Evolutionary conservation across 2,888 invertebrate species (phyloP).

Genomic region (Caenorhabditis sp.): DNA sequence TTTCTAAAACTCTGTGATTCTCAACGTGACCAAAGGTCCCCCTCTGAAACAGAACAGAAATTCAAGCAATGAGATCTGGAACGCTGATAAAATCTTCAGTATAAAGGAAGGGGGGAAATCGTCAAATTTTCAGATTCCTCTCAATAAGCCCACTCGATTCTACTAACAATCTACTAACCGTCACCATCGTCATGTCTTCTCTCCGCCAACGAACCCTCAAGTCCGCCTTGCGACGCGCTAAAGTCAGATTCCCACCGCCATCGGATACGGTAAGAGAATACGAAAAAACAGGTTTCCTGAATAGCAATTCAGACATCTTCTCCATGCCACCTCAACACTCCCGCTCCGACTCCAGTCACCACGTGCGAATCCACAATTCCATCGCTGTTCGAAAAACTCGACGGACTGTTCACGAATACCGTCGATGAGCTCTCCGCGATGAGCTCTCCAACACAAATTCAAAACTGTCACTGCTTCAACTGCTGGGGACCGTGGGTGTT

Average conservation of each 20-base stretch:
- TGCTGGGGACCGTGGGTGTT: conserved; percentile 9
- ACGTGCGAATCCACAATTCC: not conserved
- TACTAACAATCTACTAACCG: not conserved
- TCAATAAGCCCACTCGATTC: not conserved
- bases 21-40: no score
- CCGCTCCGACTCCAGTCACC: not conserved
- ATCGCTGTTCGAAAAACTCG: conserved; percentile 13
- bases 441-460: not conserved
- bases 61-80: not conserved
- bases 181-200: not conserved
- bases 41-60: not conserved
- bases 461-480: conserved; percentile 19
- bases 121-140: not conserved
- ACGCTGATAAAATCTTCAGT: not conserved
- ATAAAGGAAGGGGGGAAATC: not conserved
- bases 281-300: not conserved
- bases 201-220: not conserved
- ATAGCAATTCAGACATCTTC: not conserved
- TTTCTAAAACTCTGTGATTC: no score
- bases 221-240: not conserved
- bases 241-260: no score
- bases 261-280: not conserved
- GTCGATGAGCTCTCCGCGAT: not conserved
- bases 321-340: not conserved
- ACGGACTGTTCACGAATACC: conserved; percentile 7